Evolutionary conservation across 2,113 vertebrate species (phyloP), one percentile per base, ranked within the genome.

Genomic region (Hypanus sabinus): DNA sequence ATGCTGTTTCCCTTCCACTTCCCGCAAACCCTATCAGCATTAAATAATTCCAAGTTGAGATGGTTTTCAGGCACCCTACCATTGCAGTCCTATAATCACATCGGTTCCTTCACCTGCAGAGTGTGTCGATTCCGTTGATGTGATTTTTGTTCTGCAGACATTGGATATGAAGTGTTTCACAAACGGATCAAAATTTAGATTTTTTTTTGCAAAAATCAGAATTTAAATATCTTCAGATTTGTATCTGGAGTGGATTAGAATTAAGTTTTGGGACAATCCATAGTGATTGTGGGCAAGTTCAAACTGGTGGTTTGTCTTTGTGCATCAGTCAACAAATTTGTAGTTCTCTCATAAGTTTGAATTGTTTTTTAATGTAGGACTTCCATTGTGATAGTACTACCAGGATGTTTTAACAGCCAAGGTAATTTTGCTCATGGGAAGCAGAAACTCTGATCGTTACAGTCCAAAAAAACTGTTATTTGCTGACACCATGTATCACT

Each of bases 21-120:
- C n/a, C 85, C 14, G 33, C 85, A 90, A 90, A 18, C n/a, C 85
- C 57, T 36, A 33, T 27, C 27, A n/a, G 60, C 60, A 90, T 68
- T 18, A 14, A 68, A 90, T 90, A 90, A 90, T 90, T 65, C 85
- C 85, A 60, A 90, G 16, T 68, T 62, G 60, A 90, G 57, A 90
- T 16, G 27, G 60, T 65, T 90, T 90, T 9, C 85, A 65, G 85
- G 85, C 60, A 68, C 85, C 85, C 57, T 16, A 88, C 85, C 33
- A 60, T 65, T 18, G 30, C 30, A 90, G n/a, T 90, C 85, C 85
- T 90, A 20, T 65, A 65, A 90, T 65, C n/a, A 79, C 76, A 79
- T 36, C 85, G 65, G 85, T 4, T n/a, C 18, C n/a, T 65, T 65
- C 60, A 93, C 24, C 68, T 75, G 38, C 70, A 46, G 68, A 14